Conservation (phyloP, 2,888 invertebrate species). For the Syrphus vitripennis region DNA sequence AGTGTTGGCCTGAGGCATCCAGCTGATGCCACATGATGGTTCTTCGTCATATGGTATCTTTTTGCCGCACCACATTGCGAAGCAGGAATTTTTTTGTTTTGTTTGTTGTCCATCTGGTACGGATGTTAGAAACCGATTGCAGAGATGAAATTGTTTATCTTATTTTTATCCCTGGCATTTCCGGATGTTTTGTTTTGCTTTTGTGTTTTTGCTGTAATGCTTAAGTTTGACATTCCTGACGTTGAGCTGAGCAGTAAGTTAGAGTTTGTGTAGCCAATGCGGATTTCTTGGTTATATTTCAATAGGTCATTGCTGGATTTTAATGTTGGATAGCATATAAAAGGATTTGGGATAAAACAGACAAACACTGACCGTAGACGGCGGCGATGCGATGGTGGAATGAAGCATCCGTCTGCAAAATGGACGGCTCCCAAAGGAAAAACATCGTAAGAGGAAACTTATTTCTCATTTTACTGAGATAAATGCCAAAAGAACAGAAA, state of each 20-base stretch:
- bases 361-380: not conserved
- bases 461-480: not conserved
- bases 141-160: slow-evolving; percentile 53
- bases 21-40: slow-evolving; percentile 44
- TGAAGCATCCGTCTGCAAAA: not conserved
- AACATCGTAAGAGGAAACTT: not conserved
- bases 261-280: slow-evolving; percentile 4
- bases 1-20: slow-evolving; percentile 33
- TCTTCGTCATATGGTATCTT: slow-evolving; percentile 34
- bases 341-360: not conserved
- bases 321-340: slow-evolving; percentile 20
- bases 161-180: slow-evolving; percentile 33
- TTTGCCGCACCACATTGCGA: slow-evolving; percentile 11
- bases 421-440: slow-evolving; percentile 7
- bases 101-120: slow-evolving; percentile 26
- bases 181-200: slow-evolving; percentile 27
- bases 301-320: slow-evolving; percentile 43
- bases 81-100: no score
- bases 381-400: no score
- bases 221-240: slow-evolving; percentile 44
- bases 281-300: slow-evolving; percentile 10
- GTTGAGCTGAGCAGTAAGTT: slow-evolving; percentile 5
- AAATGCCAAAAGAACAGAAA: not conserved
- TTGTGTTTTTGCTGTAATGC: slow-evolving; percentile 13
- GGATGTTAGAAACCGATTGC: slow-evolving; percentile 50